phyloP scores from a whole-genome alignment of 2,113 vertebrate genomes.

The Brienomyrus longianalis region DNA sequence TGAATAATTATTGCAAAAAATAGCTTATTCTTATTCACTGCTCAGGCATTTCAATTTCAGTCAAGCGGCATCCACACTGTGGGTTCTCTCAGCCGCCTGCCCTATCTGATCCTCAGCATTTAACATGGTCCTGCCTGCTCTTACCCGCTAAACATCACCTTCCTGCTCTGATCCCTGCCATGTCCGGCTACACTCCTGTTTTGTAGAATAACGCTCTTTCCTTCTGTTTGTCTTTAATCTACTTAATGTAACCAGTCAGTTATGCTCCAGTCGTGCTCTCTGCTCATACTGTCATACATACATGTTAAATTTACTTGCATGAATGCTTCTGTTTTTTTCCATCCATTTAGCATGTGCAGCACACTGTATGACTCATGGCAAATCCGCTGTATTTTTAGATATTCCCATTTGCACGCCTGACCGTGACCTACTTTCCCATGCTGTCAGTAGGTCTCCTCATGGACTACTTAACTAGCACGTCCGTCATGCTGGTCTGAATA shows the following conservation, averaged over 20 bases:
- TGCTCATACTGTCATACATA: not conserved
- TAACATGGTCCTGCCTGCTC: not conserved
- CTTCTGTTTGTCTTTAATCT: not conserved
- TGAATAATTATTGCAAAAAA: not conserved
- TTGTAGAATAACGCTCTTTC: not conserved
- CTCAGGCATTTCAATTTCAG: not conserved
- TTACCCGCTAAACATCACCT: not conserved
- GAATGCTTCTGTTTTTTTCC: not conserved
- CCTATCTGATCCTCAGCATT: not conserved
- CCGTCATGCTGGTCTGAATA: not conserved
- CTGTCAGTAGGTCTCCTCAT: not conserved
- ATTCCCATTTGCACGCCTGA: not conserved
- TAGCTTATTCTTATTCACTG: not conserved
- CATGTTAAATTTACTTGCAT: not conserved
- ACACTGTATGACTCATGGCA: not conserved
- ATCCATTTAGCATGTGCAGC: not conserved
- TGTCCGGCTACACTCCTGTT: not conserved
- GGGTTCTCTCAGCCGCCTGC: not conserved
- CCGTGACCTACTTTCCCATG: not conserved
- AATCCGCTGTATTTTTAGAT: not conserved
- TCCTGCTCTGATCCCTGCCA: not conserved
- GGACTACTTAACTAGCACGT: not conserved
- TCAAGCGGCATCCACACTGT: not conserved
- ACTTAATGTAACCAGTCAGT: not conserved
- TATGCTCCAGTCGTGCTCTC: not conserved